Base-by-base conservation (phyloP, 2,888 invertebrate genomes). In the Catotricha subobsoleta region DNA sequence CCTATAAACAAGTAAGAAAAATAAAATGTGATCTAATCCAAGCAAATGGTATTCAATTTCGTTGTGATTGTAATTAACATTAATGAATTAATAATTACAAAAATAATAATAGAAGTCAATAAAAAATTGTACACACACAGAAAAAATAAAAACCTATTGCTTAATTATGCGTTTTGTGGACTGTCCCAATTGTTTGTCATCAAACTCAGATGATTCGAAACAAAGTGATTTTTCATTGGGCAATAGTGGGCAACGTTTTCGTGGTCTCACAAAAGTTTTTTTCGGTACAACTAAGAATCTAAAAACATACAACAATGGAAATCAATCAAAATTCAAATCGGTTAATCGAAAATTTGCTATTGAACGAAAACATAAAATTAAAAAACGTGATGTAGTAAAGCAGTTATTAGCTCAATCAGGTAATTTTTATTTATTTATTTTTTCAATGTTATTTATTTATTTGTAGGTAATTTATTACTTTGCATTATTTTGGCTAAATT, bases 121-220 rank as follows among this genome's bases (percentile, higher is more conserved):
- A n/a, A n/a, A n/a, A n/a, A n/a, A n/a, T n/a, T n/a, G n/a, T n/a
- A n/a, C n/a, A n/a, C n/a, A n/a, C n/a, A n/a, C n/a, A n/a, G n/a
- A n/a, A n/a, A n/a, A n/a, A n/a, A n/a, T n/a, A n/a, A n/a, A n/a
- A n/a, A n/a, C n/a, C n/a, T n/a, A n/a, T n/a, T n/a, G n/a, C n/a
- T n/a, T n/a, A n/a, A n/a, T n/a, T n/a, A 49, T 49, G 49, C 46
- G 44, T 41, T 29, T 49, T 31, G 42, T 47, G 21, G 45, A 49
- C 44, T 49, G 49, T 38, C 47, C 48, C 33, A 47, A 43, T 40
- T 49, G 49, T 40, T 44, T 49, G 30, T 47, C 47, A 16, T 46
- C 47, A 35, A 41, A 43, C n/a, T 44, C 46, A 8, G 44, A 43
- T 35, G 35, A 35, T n/a, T 12, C 13, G 19, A 7, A 12, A 19